Conservation (phyloP, 2,797 vertebrate genomes). For the Pachyuromys duprasi region DNA sequence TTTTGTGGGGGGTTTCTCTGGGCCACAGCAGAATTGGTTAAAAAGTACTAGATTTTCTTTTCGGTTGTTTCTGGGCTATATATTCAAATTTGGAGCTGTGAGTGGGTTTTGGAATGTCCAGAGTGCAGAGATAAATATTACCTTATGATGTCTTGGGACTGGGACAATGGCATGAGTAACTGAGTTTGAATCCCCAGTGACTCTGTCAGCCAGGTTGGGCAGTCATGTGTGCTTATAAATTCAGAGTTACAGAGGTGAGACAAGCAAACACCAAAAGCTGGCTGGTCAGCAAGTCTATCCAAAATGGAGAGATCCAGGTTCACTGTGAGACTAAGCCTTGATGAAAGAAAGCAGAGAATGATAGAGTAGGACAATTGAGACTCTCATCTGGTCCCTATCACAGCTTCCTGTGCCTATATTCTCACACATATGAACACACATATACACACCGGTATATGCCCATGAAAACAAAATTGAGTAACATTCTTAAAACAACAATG, state of each 20-base stretch:
- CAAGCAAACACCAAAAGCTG: not conserved
- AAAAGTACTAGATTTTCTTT: not conserved
- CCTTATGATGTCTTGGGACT: not conserved
- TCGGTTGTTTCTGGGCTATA: not conserved
- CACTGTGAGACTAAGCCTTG: not conserved
- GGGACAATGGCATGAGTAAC: not conserved
- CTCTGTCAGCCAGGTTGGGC: not conserved
- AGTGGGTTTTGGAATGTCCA: not conserved
- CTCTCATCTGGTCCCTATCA: not conserved
- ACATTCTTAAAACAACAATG: conserved; percentile 40
- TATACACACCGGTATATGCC: not conserved
- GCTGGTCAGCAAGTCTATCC: not conserved
- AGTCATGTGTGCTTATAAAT: not conserved
- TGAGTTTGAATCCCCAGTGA: not conserved
- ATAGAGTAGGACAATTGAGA: not conserved
- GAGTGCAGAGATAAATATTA: not conserved
- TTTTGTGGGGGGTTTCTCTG: not conserved
- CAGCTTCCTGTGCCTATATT: not conserved
- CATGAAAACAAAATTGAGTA: not conserved
- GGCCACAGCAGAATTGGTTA: not conserved
- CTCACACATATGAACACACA: not conserved
- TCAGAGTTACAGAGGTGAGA: not conserved
- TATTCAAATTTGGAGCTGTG: not conserved
- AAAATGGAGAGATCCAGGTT: not conserved
- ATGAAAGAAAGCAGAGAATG: not conserved